Base-by-base conservation (phyloP, 1,140 invertebrate species). In the Saccostrea echinata region DNA sequence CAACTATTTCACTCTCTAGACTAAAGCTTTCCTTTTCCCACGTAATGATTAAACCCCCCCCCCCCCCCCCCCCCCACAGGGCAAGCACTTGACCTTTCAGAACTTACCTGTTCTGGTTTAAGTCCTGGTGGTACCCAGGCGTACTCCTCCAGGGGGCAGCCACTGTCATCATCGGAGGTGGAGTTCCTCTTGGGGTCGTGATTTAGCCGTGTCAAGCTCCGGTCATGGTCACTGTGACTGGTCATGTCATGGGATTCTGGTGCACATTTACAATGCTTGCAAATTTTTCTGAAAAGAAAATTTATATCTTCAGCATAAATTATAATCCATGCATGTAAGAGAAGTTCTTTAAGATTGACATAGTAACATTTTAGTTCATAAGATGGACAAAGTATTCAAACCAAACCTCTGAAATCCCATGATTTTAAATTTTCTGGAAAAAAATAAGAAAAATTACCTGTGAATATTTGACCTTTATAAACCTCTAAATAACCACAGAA, bases 91-190 rank as follows among this genome's bases (percentile, higher is more conserved):
- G 55, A 61, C n/a, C 18, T 4, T 16, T 1, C 2, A 21, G 0
- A 4, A 61, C 94, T 96, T 95, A 99, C 98, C 97, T 99, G 98
- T 95, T 99, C 98, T 16, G 98, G 98, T 95, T 98, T 97, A 4
- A 99, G 96, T 88, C 98, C 98, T 4, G 98, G 98, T 61, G 99
- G 99, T 80, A 99, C 98, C 98, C 98, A 99, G 0, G 98, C 98
- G 95, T 99, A 99, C 94, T 99, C 99, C 93, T 99, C 98, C 80
- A 99, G 96, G 8, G 98, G 98, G 94, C 98, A 99, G 12, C 98
- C 98, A 80, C 97, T 98, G 95, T 99, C 98, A 94, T 99, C 98
- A 95, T 99, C 98, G 80, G 97, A 98, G 92, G 98, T 98, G 3
- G 98, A 98, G 93, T 98, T 98, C 61, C 98, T 95, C 92, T 95